Evolutionary conservation across 2,113 vertebrate genomes (phyloP).

Genomic region (Lophotis ruficrista): DNA sequence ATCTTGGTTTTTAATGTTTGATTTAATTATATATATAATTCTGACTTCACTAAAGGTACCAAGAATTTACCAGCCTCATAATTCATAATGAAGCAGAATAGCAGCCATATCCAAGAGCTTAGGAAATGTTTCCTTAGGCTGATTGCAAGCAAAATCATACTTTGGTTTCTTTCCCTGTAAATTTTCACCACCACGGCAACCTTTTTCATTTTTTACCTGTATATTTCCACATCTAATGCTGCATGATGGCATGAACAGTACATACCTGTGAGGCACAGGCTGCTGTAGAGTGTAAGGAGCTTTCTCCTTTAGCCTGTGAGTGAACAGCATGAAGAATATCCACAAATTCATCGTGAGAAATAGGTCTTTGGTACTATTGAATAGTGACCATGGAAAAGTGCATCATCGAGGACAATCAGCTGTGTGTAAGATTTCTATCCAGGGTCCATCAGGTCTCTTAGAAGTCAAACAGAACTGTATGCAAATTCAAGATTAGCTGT

Average conservation of each 20-base stretch:
- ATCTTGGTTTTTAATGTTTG: background rate
- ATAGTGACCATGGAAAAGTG: background rate
- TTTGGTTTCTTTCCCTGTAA: background rate
- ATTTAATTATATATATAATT: background rate
- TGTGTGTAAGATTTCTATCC: background rate
- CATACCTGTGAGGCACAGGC: background rate
- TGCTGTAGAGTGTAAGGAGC: background rate
- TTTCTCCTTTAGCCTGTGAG: background rate
- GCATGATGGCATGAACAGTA: background rate
- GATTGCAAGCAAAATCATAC: background rate
- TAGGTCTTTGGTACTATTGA: background rate
- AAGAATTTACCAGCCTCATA: background rate
- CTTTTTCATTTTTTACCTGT: background rate
- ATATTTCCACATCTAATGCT: background rate
- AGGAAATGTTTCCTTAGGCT: background rate
- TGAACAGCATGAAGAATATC: background rate
- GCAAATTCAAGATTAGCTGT: background rate
- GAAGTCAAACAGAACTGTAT: background rate
- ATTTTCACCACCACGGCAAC: background rate
- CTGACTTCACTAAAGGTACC: background rate
- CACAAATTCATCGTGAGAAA: background rate
- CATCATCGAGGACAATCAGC: background rate
- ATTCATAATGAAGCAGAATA: conserved; percentile 5
- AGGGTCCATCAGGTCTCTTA: background rate
- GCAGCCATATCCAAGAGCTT: background rate